Evolutionary conservation across 2,888 invertebrate genomes (phyloP).

Genomic region (Drosophila dives): DNA sequence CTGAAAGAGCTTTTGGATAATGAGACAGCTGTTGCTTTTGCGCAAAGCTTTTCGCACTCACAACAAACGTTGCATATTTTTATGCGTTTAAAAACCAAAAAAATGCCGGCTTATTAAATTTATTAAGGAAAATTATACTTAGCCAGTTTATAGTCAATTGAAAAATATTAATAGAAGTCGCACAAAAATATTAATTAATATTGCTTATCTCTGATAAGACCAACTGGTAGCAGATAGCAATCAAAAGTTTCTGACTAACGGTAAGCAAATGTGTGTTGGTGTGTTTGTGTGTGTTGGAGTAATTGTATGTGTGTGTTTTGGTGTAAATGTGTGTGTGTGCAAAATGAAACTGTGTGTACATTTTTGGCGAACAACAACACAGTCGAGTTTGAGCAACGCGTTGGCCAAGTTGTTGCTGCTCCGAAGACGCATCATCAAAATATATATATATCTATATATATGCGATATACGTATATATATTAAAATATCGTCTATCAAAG

Average conservation of each 20-base stretch:
- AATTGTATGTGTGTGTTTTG: constrained; percentile 8
- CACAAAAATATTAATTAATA: background rate
- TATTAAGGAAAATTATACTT: background rate
- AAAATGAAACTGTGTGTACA: constrained; percentile 58
- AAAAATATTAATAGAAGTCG: constrained; percentile 1
- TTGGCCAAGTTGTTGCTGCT: constrained; percentile 64
- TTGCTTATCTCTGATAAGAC: background rate
- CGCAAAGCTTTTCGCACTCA: constrained; percentile 45
- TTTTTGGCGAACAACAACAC: constrained; percentile 70
- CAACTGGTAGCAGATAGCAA: constrained; percentile 16
- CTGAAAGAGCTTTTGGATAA: constrained; percentile 45
- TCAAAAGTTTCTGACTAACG: constrained; percentile 49
- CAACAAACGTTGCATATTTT: constrained; percentile 24
- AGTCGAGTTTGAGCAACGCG: constrained; percentile 78
- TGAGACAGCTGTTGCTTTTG: constrained; percentile 65
- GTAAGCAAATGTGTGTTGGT: background rate
- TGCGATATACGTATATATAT: constrained; percentile 7
- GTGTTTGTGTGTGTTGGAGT: constrained; percentile 4
- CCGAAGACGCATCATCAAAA: constrained; percentile 25
- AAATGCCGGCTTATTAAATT: constrained; percentile 24
- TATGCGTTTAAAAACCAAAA: constrained; percentile 3
- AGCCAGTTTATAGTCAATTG: background rate
- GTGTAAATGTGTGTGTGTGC: constrained; percentile 23
- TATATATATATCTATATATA: constrained; percentile 7
- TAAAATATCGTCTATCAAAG: constrained; percentile 35